phyloP scores from a whole-genome alignment of 2,113 vertebrate genomes.

The Ceyx melanurus region DNA sequence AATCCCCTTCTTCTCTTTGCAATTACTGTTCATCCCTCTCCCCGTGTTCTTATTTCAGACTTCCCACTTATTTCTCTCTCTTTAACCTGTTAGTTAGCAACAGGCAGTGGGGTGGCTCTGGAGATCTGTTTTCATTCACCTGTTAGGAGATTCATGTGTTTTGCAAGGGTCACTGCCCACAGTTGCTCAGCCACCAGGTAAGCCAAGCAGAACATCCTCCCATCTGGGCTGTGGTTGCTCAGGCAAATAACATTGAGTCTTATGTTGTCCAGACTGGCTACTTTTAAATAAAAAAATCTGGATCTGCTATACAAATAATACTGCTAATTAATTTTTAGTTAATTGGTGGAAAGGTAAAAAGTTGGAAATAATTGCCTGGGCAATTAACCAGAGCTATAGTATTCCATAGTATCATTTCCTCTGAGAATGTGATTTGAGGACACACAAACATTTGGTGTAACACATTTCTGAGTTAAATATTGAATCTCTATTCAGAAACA shows the following conservation, averaged over 20 bases:
- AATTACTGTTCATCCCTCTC: neutral
- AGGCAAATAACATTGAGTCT: neutral
- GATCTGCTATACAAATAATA: neutral
- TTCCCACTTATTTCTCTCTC: neutral
- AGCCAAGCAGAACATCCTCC: neutral
- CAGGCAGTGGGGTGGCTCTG: neutral
- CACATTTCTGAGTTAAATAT: neutral
- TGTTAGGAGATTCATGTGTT: neutral
- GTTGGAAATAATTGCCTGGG: neutral
- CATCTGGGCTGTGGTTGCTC: neutral
- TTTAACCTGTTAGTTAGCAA: neutral
- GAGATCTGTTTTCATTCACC: neutral
- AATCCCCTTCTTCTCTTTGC: neutral
- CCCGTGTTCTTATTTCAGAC: neutral
- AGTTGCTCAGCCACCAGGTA: neutral
- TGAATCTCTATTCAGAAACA: neutral
- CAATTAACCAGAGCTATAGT: neutral
- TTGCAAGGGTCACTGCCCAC: neutral
- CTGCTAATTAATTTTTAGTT: neutral
- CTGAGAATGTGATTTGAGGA: neutral
- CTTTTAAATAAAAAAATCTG: neutral
- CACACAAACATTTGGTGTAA: neutral
- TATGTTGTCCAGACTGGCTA: neutral
- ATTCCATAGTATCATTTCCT: neutral
- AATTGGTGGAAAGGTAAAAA: neutral